Base-by-base conservation (phyloP, 2,888 invertebrate genomes). In the Eremobia ochroleuca region DNA sequence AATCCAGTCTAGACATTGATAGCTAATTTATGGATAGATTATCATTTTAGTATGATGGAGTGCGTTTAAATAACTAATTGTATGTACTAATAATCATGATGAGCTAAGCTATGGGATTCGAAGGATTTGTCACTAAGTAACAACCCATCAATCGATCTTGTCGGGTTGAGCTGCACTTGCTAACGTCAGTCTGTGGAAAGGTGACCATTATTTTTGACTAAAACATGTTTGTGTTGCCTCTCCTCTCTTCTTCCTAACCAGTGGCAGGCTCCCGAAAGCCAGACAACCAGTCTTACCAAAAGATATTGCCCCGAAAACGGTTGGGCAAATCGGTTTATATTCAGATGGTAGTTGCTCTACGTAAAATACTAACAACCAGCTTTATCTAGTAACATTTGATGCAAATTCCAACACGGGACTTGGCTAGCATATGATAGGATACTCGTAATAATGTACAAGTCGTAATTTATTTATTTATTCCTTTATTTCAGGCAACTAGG, bases 1-100 rank as follows among this genome's bases (percentile, higher is more conserved):
- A 67, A 67, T 58, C 13, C 55, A 2, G 43, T 71, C 55, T 67
- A 84, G 55, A 84, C 40, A 58, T 28, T 34, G 28, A 77, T 79
- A 49, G 34, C 28, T 68, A 58, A 68, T 64, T 77, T 64, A 79
- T 79, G 62, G 1, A 31, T 62, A 40, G 46, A 67, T 83, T 82
- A 81, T 81, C 11, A 21, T 31, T 25, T 43, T 61, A 34, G 28
- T 62, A 71, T 59, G 59, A 73, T 80, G 21, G n/a, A 79, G 43
- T 66, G 21, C n/a, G 46, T 67, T 46, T 67, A 18, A 61, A 76
- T 76, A 0, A n/a, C 21, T n/a, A 21, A 72, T 80, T 81, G 15
- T 64, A n/a, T 4, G 6, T 46, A 62, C 21, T 46, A 18, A 18
- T 9, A 64, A 2, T 64, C n/a, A 31, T 40, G 43, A 34, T 40